A percentile compares a stretch with the other conserved stretches of the same genome.
phyloP scores from a whole-genome alignment of 2,113 vertebrate genomes.

The Hemiprocne comata region DNA sequence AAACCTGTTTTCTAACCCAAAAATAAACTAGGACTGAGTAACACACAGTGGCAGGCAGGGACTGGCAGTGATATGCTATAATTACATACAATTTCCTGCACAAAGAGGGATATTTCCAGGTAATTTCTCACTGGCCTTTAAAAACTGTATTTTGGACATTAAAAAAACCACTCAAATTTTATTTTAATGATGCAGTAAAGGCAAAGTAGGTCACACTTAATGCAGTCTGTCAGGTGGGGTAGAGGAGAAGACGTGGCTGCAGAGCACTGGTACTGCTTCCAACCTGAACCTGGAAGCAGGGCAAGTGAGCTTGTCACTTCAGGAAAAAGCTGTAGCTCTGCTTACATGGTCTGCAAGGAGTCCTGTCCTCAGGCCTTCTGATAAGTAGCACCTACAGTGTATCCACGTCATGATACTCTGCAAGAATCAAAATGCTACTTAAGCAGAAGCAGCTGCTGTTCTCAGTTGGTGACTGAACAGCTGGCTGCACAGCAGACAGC shows the following conservation, averaged over 20 bases:
- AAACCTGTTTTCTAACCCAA: neutral
- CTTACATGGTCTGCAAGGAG: neutral
- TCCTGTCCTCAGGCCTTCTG: neutral
- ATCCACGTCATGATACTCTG: rapidly evolving
- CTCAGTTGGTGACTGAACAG: neutral
- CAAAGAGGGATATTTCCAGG: slow-evolving; percentile 46
- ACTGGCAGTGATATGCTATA: slow-evolving; percentile 41
- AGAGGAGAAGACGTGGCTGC: neutral
- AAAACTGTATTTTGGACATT: neutral
- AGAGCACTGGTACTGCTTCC: neutral
- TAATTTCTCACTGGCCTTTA: slow-evolving; percentile 42
- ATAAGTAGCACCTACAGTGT: neutral
- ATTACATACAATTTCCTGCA: slow-evolving; percentile 56
- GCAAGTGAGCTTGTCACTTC: neutral
- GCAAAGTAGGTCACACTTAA: neutral
- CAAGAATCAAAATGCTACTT: neutral
- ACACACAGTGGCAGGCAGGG: slow-evolving; percentile 8
- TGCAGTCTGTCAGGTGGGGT: neutral
- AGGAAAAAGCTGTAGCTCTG: neutral
- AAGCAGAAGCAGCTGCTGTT: neutral
- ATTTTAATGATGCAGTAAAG: neutral
- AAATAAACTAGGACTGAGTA: slow-evolving; percentile 35
- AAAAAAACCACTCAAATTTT: neutral
- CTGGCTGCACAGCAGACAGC: neutral
- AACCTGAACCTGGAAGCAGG: neutral